Percentiles rank a stretch among this genome's conserved stretches.
These are phyloP conservation scores for Parnassius mnemosyne DNA, from an alignment of 2,888 invertebrate species.

Conservation along the genomic window DNA sequence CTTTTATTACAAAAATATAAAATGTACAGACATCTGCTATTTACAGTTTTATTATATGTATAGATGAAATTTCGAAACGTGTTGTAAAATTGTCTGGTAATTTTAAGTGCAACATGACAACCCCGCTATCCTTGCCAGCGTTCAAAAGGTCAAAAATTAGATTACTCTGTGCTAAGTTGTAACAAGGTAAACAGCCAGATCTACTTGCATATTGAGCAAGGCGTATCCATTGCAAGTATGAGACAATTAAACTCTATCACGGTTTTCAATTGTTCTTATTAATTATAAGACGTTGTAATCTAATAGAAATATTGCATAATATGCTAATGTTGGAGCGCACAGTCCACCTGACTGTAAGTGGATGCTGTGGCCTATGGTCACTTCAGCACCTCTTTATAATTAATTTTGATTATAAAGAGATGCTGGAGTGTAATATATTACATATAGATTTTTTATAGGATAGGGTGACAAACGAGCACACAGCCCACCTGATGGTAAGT, in stretches of 20 bases:
- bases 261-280: neutral
- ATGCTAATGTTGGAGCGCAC: neutral
- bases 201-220: conserved; percentile 19
- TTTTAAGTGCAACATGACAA: neutral
- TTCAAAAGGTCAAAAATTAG: conserved; percentile 13
- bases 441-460: too few species aligned
- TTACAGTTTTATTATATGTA: too few species aligned
- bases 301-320: neutral
- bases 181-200: conserved; percentile 17
- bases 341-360: too few species aligned
- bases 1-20: too few species aligned
- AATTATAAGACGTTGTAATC: neutral
- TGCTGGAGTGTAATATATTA: too few species aligned
- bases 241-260: conserved; percentile 6
- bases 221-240: conserved; percentile 9
- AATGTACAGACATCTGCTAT: too few species aligned
- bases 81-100: neutral
- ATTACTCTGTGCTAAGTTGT: neutral
- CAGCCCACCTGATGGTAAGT: too few species aligned
- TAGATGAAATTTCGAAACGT: too few species aligned
- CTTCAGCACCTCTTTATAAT: too few species aligned
- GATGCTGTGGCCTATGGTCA: too few species aligned
- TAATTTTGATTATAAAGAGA: too few species aligned
- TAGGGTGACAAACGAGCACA: too few species aligned
- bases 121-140: conserved; percentile 7